Evolutionary conservation across 35 echinoderm and acorn worm species (phyloP), one percentile per base, ranked within the genome.

Genomic region (Heliocidaris tuberculata): DNA sequence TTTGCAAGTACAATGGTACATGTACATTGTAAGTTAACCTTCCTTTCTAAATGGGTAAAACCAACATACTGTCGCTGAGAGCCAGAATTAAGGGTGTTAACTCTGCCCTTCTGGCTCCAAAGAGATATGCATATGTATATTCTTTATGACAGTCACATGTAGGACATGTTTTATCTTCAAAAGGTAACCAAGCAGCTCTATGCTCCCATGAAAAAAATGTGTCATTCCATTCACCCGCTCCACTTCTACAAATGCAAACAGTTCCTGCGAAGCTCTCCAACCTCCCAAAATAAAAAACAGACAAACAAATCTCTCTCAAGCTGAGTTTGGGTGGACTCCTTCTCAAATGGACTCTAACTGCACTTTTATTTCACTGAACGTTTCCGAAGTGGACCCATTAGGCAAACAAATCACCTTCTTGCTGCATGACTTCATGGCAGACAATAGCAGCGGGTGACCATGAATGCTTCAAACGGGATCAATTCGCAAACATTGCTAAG

Each of bases 361-460:
- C 52, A 10, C 52, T 19, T 78, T n/a, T 78, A 78, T n/a, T 78
- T 78, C 65, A 78, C 27, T 78, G 65, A 78, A 78, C 65, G 21
- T 78, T n/a, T 78, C 65, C 65, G 21, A 78, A 78, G 65, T 78
- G 65, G 65, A 78, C 15, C 65, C 21, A n/a, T 27, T 78, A 19
- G 4, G 65, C 65, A 78, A 78, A 78, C 65, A n/a, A n/a, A 78
- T 78, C 65, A 78, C 65, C 65, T 78, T 78, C 65, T 78, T 78
- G 27, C 65, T n/a, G 35, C 35, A n/a, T 42, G 65, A 27, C 65
- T 78, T 78, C 35, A 0, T 1, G 65, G 21, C 21, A 21, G 65
- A 78, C 65, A 78, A 78, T n/a, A 78, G 65, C 65, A 78, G 65
- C 21, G 65, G 65, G 65, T 78, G 65, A 78, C 21, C 65, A 78